These are phyloP conservation scores for Ceyx cyanopectus DNA, from an alignment of 2,113 vertebrate species.

Conservation along the genomic window DNA sequence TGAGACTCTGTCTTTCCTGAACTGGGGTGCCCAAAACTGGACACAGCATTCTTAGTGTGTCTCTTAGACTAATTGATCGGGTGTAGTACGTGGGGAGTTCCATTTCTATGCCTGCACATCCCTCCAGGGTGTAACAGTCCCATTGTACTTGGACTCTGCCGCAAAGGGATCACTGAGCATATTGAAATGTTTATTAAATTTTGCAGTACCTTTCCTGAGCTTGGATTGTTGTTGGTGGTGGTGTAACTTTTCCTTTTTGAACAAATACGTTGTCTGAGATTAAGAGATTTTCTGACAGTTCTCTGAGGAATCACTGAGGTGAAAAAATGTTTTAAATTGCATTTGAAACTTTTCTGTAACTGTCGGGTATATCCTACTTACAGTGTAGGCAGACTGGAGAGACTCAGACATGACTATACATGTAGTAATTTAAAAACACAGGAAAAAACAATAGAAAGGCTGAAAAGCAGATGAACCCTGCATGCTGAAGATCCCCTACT, in stretches of 20 bases:
- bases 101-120: not conserved
- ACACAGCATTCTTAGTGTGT: no score
- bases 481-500: not conserved
- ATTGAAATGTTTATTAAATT: not conserved
- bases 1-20: no score
- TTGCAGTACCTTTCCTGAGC: not conserved
- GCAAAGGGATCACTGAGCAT: not conserved
- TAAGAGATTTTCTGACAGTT: not conserved
- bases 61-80: not conserved
- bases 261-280: not conserved
- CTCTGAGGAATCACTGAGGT: not conserved
- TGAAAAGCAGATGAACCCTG: rapidly evolving
- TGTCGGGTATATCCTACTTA: not conserved
- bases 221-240: not conserved
- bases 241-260: not conserved
- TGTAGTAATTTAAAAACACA: not conserved
- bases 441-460: not conserved
- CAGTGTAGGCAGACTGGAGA: not conserved
- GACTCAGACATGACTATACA: not conserved
- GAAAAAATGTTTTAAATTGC: not conserved
- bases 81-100: not conserved
- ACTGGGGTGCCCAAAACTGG: no score
- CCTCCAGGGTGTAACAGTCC: not conserved
- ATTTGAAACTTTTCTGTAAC: not conserved
- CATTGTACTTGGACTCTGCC: not conserved